Base-by-base conservation (phyloP, 2,888 invertebrate genomes). In the Octodonta nipae region DNA sequence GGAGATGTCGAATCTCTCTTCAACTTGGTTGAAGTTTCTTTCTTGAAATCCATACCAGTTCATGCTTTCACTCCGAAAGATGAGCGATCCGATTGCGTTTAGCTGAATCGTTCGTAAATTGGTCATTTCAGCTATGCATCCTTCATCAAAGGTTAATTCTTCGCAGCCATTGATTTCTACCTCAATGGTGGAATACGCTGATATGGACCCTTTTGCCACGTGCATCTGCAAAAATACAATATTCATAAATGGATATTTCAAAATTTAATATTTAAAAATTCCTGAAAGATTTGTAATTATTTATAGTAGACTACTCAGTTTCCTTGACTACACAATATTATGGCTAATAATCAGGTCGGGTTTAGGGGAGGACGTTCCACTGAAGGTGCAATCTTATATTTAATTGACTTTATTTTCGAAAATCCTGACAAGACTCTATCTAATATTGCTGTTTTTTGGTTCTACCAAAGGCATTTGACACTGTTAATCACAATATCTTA, bases 91-190 rank as follows among this genome's bases (percentile, higher is more conserved):
- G 6, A 83, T 67, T 56, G 78, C 74, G 38, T 59, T 63, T 38
- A 86, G 63, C 36, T 68, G 69, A 30, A 86, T 65, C 32, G 64
- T 66, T 15, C 75, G 69, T 35, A 86, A 61, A 33, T 71, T 73
- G 28, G 66, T 58, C 44, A 80, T 73, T 38, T 68, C 61, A 15
- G 66, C 60, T 28, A 82, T 64, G 5, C 79, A 66, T 47, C 74
- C 65, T 1, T 65, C 49, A 26, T 68, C 62, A 43, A 82, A 70
- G 29, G 60, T 64, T 3, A 80, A 69, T 15, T 65, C 61, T 31
- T 66, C 65, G 55, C 86, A 86, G 52, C 76, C 73, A 38, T 68
- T 65, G 37, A 86, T 68, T 41, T 70, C 65, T 44, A 86, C 74
- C 28, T 42, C 35, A 16, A 42, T 32, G 3, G 55, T 50, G 36